Conservation (phyloP, 2,797 vertebrate species). For the Petrocephalus sullivani region DNA sequence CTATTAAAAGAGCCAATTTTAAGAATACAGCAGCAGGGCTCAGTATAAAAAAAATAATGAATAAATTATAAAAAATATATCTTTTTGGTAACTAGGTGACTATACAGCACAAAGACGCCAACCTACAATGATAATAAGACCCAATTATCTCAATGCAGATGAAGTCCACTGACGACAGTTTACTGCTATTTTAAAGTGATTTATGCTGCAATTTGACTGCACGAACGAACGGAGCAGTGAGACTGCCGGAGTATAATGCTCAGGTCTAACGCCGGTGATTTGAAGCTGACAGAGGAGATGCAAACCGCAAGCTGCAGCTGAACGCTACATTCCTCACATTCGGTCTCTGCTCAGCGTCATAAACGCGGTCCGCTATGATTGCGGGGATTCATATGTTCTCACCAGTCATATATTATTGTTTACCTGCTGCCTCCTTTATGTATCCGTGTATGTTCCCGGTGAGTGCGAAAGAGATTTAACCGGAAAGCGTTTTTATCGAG, state of each 20-base stretch:
- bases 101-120: neutral
- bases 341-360: neutral
- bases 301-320: neutral
- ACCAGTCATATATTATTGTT: neutral
- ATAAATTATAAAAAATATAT: too few relatives aligned
- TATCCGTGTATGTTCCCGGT: neutral
- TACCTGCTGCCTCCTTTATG: neutral
- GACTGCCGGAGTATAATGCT: neutral
- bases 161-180: neutral
- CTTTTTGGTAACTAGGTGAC: neutral
- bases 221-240: neutral
- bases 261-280: neutral
- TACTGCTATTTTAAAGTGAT: neutral
- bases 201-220: neutral
- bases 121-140: neutral
- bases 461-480: neutral
- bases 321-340: neutral
- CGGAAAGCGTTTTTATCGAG: neutral
- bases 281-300: neutral
- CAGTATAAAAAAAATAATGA: neutral
- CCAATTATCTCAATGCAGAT: neutral
- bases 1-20: neutral
- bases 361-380: neutral
- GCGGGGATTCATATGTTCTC: neutral
- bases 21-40: neutral